Evolutionary conservation across 2,797 vertebrate genomes (phyloP).

Genomic region (Pantherophis vulpinus): DNA sequence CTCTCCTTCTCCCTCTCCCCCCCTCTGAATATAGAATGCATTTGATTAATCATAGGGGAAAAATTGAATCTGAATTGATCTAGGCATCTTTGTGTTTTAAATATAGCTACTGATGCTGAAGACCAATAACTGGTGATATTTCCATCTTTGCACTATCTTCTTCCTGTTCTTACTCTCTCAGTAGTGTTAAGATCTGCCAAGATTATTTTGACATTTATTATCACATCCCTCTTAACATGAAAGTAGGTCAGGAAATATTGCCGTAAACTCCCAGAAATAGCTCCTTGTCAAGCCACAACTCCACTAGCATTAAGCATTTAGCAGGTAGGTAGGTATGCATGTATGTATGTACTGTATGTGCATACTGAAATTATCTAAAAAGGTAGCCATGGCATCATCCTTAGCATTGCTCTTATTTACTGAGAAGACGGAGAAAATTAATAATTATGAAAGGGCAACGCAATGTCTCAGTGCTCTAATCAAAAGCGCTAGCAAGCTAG

Average conservation of each 20-base stretch:
- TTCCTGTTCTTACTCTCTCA: neutral
- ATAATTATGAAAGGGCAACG: slow-evolving; percentile 3
- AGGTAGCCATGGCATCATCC: neutral
- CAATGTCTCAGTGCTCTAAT: neutral
- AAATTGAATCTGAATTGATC: neutral
- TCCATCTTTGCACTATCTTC: neutral
- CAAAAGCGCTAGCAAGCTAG: neutral
- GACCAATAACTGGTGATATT: neutral
- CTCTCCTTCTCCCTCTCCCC: too few species aligned
- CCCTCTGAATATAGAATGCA: neutral
- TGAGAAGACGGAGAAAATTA: slow-evolving; percentile 19
- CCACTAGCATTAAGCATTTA: neutral
- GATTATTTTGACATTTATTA: neutral
- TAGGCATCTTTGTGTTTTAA: neutral
- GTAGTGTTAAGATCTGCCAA: neutral
- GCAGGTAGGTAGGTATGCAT: neutral
- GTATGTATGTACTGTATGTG: neutral
- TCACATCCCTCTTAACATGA: neutral
- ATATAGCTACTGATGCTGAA: neutral
- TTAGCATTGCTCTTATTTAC: neutral
- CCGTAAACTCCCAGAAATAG: neutral
- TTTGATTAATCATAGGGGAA: neutral
- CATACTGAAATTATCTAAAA: neutral
- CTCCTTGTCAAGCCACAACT: neutral
- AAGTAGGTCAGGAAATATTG: neutral